Conservation (phyloP, 2,113 vertebrate species). For the Vicugna pacos region DNA sequence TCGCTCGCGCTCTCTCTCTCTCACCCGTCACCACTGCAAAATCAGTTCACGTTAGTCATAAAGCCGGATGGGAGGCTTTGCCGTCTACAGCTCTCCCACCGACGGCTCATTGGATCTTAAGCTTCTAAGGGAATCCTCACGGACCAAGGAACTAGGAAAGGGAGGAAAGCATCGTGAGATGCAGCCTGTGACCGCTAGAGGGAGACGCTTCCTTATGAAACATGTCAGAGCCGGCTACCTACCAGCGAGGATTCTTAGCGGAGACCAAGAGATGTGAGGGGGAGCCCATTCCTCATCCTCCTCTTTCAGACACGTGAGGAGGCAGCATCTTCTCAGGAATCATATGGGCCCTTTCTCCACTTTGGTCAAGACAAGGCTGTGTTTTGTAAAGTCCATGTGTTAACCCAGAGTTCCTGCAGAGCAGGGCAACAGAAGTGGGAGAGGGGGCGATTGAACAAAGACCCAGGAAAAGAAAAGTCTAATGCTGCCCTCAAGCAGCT, state of each 20-base stretch:
- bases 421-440: not conserved
- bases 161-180: not conserved
- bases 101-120: not conserved
- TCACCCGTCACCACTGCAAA: not conserved
- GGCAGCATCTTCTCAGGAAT: not conserved
- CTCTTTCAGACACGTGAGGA: not conserved
- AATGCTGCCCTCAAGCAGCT: not conserved
- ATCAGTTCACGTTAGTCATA: not conserved
- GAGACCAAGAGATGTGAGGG: not conserved
- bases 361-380: not conserved
- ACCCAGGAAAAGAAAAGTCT: not conserved
- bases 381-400: not conserved
- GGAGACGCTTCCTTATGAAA: slow-evolving; percentile 53
- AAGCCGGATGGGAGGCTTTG: not conserved
- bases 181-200: slow-evolving; percentile 43
- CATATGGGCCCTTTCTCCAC: not conserved
- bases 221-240: not conserved
- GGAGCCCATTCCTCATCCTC: not conserved
- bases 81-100: not conserved
- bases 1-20: not conserved
- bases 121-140: not conserved
- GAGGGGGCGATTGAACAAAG: not conserved
- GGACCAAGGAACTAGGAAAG: not conserved
- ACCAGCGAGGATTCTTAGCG: too few species aligned
- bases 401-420: not conserved